phyloP scores from a whole-genome alignment of 2,113 vertebrate genomes.

The Coracopsis vasa region DNA sequence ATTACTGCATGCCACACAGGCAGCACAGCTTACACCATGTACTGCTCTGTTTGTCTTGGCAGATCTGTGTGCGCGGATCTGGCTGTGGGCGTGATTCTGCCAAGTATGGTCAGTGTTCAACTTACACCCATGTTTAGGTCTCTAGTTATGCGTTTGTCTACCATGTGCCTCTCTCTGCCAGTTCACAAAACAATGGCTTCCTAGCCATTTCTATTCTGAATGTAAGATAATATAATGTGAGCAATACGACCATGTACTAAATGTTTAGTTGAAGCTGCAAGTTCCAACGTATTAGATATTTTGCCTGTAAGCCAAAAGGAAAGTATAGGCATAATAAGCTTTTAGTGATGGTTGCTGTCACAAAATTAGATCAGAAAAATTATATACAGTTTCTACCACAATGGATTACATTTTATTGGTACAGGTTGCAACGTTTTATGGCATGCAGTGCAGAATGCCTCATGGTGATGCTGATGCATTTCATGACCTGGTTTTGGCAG shows the following conservation, averaged over 20 bases:
- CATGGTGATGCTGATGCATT: constrained; percentile 28
- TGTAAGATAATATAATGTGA: background rate
- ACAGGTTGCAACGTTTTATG: constrained; percentile 16
- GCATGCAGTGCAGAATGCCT: constrained; percentile 50
- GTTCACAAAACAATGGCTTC: constrained; percentile 51
- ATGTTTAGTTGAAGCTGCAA: background rate
- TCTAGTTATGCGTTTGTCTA: constrained; percentile 64
- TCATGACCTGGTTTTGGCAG: constrained; percentile 41
- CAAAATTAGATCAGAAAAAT: constrained; percentile 28
- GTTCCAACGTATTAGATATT: background rate
- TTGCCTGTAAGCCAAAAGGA: constrained; percentile 8
- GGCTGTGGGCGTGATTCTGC: constrained; percentile 68
- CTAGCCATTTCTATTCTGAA: constrained; percentile 13
- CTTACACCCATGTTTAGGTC: constrained; percentile 66
- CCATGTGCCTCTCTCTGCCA: constrained; percentile 63
- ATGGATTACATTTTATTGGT: background rate
- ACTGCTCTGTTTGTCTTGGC: constrained; percentile 73
- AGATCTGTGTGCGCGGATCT: constrained; percentile 66
- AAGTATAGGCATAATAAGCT: background rate
- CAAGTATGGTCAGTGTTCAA: constrained; percentile 67
- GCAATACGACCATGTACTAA: background rate
- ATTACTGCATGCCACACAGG: constrained; percentile 52
- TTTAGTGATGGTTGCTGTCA: constrained; percentile 23
- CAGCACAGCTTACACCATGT: constrained; percentile 65
- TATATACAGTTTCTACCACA: background rate